Evolutionary conservation across 1,140 invertebrate species (phyloP).

Genomic region (Drosophila tristis): DNA sequence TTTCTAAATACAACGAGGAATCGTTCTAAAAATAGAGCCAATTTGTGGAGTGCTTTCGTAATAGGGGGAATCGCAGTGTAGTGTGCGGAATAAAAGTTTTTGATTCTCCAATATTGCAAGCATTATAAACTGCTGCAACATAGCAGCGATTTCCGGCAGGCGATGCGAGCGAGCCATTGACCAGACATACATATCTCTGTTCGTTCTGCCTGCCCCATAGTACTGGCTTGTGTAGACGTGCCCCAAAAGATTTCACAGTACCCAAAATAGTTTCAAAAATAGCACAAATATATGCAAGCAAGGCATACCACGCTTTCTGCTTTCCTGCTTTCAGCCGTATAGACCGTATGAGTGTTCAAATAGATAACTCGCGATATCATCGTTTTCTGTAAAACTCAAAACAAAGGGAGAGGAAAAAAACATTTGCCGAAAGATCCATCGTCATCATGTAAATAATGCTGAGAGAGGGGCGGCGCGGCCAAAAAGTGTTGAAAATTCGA

Average conservation of each 20-base stretch:
- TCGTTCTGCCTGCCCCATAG: conserved; percentile 10
- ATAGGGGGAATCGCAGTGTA: conserved; percentile 28
- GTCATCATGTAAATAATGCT: conserved; percentile 45
- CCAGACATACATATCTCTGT: conserved; percentile 12
- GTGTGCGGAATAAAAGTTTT: neutral
- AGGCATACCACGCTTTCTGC: conserved; percentile 11
- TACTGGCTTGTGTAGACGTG: no score
- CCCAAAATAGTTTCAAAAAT: conserved; percentile 74
- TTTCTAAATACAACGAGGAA: conserved; percentile 20
- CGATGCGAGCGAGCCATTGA: neutral
- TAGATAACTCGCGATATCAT: conserved; percentile 47
- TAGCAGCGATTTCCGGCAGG: conserved; percentile 35
- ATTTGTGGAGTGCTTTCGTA: conserved; percentile 23
- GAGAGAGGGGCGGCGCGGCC: conserved; percentile 19
- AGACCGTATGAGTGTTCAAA: conserved; percentile 14
- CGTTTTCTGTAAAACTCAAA: conserved; percentile 41
- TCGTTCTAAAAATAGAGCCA: conserved; percentile 32
- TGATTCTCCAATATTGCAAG: neutral
- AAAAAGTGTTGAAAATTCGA: conserved; percentile 32
- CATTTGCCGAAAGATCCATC: conserved; percentile 34
- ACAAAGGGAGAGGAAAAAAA: conserved; percentile 20
- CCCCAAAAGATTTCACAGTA: conserved; percentile 38
- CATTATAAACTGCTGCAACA: conserved; percentile 2
- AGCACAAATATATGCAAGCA: conserved; percentile 64
- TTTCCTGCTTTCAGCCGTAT: neutral